These are phyloP conservation scores for Scophthalmus maximus DNA, from an alignment of 2,113 vertebrate species.

Conservation along the genomic window DNA sequence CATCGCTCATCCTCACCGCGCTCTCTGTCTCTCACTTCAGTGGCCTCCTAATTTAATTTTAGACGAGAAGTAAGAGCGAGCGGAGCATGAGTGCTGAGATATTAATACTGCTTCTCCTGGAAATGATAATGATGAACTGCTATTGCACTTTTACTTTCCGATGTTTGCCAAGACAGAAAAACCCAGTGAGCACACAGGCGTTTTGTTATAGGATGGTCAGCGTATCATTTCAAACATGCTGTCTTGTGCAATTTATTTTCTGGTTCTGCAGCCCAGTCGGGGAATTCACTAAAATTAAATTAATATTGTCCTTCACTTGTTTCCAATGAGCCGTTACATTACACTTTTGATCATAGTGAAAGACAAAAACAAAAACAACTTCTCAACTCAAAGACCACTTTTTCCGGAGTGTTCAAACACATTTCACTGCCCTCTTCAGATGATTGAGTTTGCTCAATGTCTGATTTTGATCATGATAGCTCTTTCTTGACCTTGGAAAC, in stretches of 20 bases:
- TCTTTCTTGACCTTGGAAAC: not conserved
- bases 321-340: not conserved
- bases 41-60: constrained; percentile 74
- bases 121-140: constrained; percentile 71
- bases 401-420: no score
- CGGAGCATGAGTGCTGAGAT: constrained; percentile 59
- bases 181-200: constrained; percentile 13
- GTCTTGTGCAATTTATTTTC: constrained; percentile 9
- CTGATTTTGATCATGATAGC: not conserved
- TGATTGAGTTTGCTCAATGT: no score
- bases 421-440: no score
- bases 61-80: constrained; percentile 62
- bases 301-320: no score
- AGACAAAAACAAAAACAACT: no score
- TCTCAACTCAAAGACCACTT: no score
- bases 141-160: constrained; percentile 49
- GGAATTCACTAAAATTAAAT: not conserved
- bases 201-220: constrained; percentile 21
- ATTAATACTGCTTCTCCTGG: constrained; percentile 66
- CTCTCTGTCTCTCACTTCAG: constrained; percentile 67
- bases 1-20: constrained; percentile 69
- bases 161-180: constrained; percentile 48
- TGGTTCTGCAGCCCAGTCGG: not conserved
- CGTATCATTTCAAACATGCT: constrained; percentile 34
- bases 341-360: no score